These are phyloP conservation scores for Karalla daura DNA, from an alignment of 2,797 vertebrate genomes.

Conservation along the genomic window DNA sequence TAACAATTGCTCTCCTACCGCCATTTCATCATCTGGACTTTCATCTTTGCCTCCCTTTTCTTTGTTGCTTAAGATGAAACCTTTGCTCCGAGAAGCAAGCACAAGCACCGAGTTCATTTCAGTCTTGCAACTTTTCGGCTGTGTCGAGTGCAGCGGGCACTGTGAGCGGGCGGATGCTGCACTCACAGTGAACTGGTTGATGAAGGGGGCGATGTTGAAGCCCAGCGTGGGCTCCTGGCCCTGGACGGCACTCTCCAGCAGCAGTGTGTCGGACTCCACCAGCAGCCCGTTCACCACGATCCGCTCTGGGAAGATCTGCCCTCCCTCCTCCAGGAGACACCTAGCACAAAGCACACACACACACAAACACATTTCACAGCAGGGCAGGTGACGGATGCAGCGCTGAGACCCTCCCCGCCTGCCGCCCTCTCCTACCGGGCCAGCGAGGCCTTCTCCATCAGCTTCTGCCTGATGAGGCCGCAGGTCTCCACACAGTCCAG, in stretches of 20 bases:
- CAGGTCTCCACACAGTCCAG: slow-evolving; percentile 96
- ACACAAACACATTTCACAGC: background rate
- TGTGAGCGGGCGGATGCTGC: no score
- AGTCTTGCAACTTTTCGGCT: no score
- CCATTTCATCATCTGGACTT: no score
- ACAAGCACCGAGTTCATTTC: no score
- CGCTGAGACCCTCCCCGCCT: no score
- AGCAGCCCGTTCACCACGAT: slow-evolving; percentile 92
- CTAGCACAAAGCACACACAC: slow-evolving; percentile 65
- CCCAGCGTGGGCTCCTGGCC: slow-evolving; percentile 93
- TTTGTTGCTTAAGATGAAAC: no score
- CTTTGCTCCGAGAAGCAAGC: background rate
- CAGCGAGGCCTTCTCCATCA: slow-evolving; percentile 97
- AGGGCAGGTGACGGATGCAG: no score
- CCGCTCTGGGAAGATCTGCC: slow-evolving; percentile 91
- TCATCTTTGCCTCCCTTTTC: no score
- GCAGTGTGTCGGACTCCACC: slow-evolving; percentile 90
- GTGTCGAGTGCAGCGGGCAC: no score
- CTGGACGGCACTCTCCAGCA: slow-evolving; percentile 94
- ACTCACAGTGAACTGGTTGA: slow-evolving; percentile 97
- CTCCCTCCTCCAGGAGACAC: slow-evolving; percentile 93
- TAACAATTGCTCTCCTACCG: no score
- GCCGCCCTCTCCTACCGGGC: slow-evolving; percentile 84
- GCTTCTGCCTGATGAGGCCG: slow-evolving; percentile 94
- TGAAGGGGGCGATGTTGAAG: slow-evolving; percentile 95